Conservation (phyloP, 2,113 vertebrate species). For the Cromileptes altivelis region DNA sequence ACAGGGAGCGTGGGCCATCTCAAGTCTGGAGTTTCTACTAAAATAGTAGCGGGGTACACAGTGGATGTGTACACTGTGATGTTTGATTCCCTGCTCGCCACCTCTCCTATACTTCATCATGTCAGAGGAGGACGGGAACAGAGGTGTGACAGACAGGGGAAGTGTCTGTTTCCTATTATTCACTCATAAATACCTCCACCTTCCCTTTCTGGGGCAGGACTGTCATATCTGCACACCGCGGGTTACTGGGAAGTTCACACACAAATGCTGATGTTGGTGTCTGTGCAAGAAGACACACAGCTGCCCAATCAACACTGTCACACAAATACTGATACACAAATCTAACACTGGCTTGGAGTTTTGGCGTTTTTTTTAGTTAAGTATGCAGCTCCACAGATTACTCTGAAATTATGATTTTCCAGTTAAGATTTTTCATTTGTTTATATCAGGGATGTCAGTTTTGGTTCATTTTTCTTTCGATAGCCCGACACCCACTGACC, state of each 20-base stretch:
- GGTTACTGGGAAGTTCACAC: conserved; percentile 47
- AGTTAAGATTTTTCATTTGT: no score
- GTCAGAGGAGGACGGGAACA: conserved; percentile 39
- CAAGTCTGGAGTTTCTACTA: neutral
- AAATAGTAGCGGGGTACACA: conserved; percentile 1
- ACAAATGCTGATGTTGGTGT: conserved; percentile 21
- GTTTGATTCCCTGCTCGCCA: neutral
- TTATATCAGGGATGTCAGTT: no score
- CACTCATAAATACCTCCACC: conserved; percentile 55
- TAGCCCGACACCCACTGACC: no score
- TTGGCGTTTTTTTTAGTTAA: neutral
- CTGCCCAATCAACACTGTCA: neutral
- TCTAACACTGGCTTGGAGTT: neutral
- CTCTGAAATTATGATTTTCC: neutral
- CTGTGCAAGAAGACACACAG: neutral
- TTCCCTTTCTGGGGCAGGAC: conserved; percentile 53
- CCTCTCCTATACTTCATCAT: conserved; percentile 7
- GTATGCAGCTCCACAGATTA: neutral
- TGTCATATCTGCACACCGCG: neutral
- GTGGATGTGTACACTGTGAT: conserved; percentile 4
- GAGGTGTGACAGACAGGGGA: conserved; percentile 69
- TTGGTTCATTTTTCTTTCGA: no score
- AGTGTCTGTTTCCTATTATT: conserved; percentile 85
- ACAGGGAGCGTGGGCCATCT: conserved; percentile 18
- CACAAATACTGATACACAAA: neutral